Percentiles rank a stretch among this genome's conserved stretches.
phyloP scores from a whole-genome alignment of 2,888 invertebrate genomes.

The Trimorus sp. region DNA sequence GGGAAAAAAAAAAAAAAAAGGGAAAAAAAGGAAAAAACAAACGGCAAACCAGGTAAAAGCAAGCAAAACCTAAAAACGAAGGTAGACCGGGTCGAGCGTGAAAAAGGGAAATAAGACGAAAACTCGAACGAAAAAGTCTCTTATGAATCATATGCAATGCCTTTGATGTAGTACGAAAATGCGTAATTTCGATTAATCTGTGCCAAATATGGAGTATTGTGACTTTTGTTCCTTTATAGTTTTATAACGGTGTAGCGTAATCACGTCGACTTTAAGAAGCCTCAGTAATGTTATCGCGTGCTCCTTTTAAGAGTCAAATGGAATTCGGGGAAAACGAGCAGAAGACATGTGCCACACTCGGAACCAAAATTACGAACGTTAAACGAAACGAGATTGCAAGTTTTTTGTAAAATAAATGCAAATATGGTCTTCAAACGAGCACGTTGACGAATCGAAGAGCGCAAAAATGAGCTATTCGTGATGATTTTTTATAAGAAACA shows the following conservation, averaged over 20 bases:
- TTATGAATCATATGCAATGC: conserved; percentile 51
- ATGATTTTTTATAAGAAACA: conserved; percentile 58
- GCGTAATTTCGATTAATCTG: conserved; percentile 77
- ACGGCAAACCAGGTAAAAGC: not conserved
- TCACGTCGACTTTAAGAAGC: conserved; percentile 56
- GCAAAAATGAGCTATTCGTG: conserved; percentile 59
- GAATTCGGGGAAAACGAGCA: not conserved
- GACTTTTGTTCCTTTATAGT: conserved; percentile 78
- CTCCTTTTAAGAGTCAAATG: conserved; percentile 35
- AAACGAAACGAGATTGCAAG: not conserved
- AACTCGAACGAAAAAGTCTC: conserved; percentile 1
- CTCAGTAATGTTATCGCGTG: conserved; percentile 41
- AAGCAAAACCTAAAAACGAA: not conserved
- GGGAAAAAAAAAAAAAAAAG: no score
- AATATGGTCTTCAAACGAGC: conserved; percentile 33
- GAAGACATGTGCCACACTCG: conserved; percentile 15
- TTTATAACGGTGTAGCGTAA: conserved; percentile 61
- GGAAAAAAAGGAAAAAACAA: no score
- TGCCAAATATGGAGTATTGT: conserved; percentile 81
- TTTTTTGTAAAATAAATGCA: not conserved
- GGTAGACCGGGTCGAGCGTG: not conserved
- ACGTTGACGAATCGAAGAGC: conserved; percentile 51
- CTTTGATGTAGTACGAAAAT: conserved; percentile 58
- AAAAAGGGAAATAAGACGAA: not conserved
- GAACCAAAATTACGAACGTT: conserved; percentile 2